phyloP scores from a whole-genome alignment of 2,113 vertebrate species.

The Murina feae region DNA sequence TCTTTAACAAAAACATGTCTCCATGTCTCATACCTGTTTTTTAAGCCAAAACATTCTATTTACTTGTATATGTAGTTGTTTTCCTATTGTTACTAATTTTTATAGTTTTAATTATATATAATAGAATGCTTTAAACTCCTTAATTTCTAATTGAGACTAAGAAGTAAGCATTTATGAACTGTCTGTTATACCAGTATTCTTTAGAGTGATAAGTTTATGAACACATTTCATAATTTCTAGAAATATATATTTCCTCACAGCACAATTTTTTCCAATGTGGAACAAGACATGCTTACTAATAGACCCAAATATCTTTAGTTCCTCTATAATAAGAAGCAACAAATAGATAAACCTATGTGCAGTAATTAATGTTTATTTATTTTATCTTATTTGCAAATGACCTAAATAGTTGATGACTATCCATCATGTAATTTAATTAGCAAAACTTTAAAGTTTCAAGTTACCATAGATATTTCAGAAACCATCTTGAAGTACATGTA shows the following conservation, averaged over 20 bases:
- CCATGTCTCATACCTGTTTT: not conserved
- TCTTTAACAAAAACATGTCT: not conserved
- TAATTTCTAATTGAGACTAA: not conserved
- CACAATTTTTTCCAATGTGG: not conserved
- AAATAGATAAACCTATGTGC: not conserved
- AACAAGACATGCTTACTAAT: not conserved
- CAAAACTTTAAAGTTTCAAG: not conserved
- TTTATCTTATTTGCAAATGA: not conserved
- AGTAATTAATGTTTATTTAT: not conserved
- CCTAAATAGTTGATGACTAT: not conserved
- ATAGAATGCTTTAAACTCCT: not conserved
- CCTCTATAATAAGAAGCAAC: not conserved
- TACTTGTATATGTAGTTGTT: not conserved
- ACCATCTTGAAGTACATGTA: not conserved
- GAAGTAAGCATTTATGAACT: not conserved
- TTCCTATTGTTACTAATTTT: not conserved
- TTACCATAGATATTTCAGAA: not conserved
- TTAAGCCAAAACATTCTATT: not conserved
- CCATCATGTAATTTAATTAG: not conserved
- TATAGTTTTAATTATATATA: not conserved
- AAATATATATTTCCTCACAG: not conserved
- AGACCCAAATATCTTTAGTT: not conserved
- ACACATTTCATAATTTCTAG: not conserved
- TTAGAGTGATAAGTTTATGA: not conserved
- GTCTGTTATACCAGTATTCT: not conserved